Conservation (phyloP, 2,888 invertebrate species). For the Ectropis crepuscularia region DNA sequence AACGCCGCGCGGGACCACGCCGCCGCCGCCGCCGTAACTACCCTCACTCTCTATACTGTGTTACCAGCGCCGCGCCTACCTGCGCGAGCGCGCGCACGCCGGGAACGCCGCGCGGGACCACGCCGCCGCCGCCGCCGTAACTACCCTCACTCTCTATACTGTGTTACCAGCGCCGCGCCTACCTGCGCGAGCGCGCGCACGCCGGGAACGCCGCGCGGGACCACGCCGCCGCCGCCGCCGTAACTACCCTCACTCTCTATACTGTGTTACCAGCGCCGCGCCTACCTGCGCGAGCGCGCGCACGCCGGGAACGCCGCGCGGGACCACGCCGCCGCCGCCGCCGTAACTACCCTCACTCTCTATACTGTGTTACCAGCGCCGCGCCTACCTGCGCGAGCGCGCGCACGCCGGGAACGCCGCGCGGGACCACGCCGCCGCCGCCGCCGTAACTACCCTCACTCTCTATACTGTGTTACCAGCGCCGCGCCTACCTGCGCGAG, state of each 20-base stretch:
- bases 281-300: conserved; percentile 88
- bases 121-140: conserved; percentile 89
- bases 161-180: conserved; percentile 90
- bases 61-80: conserved; percentile 87
- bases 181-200: conserved; percentile 86
- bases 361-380: too few relatives aligned
- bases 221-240: conserved; percentile 87
- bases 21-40: conserved; percentile 87
- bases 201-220: conserved; percentile 85
- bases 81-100: conserved; percentile 87
- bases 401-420: conserved; percentile 87
- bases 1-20: conserved; percentile 81
- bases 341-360: too few relatives aligned
- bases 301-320: conserved; percentile 86
- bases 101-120: conserved; percentile 85
- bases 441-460: too few relatives aligned
- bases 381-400: conserved; percentile 88
- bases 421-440: conserved; percentile 85
- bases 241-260: too few relatives aligned
- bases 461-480: too few relatives aligned
- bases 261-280: conserved; percentile 90
- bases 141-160: too few relatives aligned
- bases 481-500: conserved; percentile 89
- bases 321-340: conserved; percentile 86
- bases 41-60: too few relatives aligned